Percentiles rank a stretch among this genome's conserved stretches.
These are phyloP conservation scores for Diadegma fenestrale DNA, from an alignment of 2,888 invertebrate genomes.

Conservation along the genomic window DNA sequence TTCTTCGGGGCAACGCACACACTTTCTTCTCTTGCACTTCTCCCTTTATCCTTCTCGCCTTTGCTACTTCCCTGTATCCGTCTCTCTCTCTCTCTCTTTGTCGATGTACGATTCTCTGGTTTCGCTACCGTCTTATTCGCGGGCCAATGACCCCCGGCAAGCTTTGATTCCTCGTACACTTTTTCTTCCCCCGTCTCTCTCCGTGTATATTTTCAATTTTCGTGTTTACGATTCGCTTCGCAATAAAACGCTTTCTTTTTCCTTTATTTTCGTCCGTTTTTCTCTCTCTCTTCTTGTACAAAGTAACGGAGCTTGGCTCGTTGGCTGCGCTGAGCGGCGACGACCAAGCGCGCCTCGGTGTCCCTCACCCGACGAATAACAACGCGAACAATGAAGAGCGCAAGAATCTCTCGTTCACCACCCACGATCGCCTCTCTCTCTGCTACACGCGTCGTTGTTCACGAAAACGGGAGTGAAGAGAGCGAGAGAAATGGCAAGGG, in stretches of 20 bases:
- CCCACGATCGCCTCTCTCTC: slow-evolving; percentile 56
- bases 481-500: slow-evolving; percentile 58
- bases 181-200: slow-evolving; percentile 11
- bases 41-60: slow-evolving; percentile 59
- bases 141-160: slow-evolving; percentile 63
- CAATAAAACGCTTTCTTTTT: slow-evolving; percentile 1
- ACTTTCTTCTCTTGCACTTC: slow-evolving; percentile 35
- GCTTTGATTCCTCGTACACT: slow-evolving; percentile 36
- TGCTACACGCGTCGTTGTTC: slow-evolving; percentile 21
- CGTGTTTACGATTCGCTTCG: neutral
- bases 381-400: slow-evolving; percentile 57
- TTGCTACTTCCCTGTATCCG: slow-evolving; percentile 9
- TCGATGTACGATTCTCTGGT: slow-evolving; percentile 40
- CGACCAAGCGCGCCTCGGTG: slow-evolving; percentile 16
- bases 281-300: slow-evolving; percentile 43
- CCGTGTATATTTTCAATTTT: slow-evolving; percentile 6
- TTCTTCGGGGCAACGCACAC: slow-evolving; percentile 61
- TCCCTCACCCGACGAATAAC: slow-evolving; percentile 26
- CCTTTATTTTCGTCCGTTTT: neutral
- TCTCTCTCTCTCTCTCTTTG: slow-evolving; percentile 22
- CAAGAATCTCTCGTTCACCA: slow-evolving; percentile 58
- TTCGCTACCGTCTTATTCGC: slow-evolving; percentile 51
- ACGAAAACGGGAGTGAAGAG: neutral
- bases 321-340: slow-evolving; percentile 39
- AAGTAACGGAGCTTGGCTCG: slow-evolving; percentile 65